Percentiles rank a stretch among this genome's conserved stretches.
Evolutionary conservation across 2,888 invertebrate species (phyloP).

Genomic region (Nephrotoma guestfalica): DNA sequence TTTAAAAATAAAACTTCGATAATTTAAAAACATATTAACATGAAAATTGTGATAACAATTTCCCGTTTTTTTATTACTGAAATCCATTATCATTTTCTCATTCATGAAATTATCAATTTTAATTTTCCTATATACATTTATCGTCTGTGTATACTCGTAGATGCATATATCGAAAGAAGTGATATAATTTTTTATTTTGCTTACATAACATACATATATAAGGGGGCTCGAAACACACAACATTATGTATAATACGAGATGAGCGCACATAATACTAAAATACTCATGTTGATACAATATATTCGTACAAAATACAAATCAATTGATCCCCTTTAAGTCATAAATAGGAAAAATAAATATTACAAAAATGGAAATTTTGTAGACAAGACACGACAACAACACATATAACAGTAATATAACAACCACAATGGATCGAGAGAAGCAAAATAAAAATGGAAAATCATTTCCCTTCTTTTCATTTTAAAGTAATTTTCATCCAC

Average conservation of each 20-base stretch:
- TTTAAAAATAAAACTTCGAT: background rate
- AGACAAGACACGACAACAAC: background rate
- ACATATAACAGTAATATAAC: background rate
- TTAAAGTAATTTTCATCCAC: background rate
- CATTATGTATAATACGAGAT: background rate
- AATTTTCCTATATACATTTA: background rate
- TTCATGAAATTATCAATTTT: background rate
- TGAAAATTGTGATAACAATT: background rate
- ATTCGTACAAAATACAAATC: background rate
- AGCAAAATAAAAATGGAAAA: background rate
- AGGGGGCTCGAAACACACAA: background rate
- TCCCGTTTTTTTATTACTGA: background rate
- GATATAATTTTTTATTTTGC: background rate
- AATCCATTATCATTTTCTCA: background rate
- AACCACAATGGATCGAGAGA: background rate
- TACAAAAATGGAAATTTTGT: background rate
- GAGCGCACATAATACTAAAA: background rate
- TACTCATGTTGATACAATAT: background rate
- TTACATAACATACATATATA: background rate
- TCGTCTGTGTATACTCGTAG: background rate
- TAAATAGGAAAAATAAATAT: background rate
- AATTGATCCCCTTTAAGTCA: background rate
- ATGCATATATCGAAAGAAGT: background rate
- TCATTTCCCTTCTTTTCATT: background rate
- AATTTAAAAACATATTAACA: background rate